Conservation (phyloP, 2,797 vertebrate species). For the Lindbergichthys nudifrons region DNA sequence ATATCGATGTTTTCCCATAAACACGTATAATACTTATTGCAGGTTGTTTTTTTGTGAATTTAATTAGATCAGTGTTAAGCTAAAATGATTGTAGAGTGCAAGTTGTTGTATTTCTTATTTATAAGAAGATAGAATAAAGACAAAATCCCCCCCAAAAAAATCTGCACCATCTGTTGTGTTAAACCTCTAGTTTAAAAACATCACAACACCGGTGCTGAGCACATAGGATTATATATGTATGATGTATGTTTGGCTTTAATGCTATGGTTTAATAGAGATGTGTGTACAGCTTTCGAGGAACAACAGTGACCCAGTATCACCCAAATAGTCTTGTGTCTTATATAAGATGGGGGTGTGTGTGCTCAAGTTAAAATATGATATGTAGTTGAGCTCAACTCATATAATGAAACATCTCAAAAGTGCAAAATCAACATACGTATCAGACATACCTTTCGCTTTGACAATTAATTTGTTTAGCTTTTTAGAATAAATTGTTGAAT, state of each 20-base stretch:
- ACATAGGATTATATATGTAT: conserved; percentile 34
- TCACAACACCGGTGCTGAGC: conserved; percentile 7
- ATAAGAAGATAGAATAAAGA: conserved; percentile 1
- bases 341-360: not conserved
- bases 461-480: too few species aligned
- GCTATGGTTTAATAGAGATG: conserved; percentile 4
- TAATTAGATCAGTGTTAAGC: not conserved
- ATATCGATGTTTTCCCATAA: not conserved
- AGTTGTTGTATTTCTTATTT: conserved; percentile 1
- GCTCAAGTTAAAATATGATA: too few species aligned
- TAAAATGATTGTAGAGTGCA: not conserved
- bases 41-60: not conserved
- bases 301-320: conserved; percentile 4
- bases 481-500: not conserved
- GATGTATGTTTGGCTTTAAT: conserved; percentile 14
- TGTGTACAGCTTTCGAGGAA: not conserved
- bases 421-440: too few species aligned
- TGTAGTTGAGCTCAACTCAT: too few species aligned
- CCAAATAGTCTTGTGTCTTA: not conserved
- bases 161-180: conserved; percentile 28
- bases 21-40: not conserved
- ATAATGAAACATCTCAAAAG: too few species aligned
- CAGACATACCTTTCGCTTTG: not conserved
- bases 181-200: conserved; percentile 35
- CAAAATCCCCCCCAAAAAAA: conserved; percentile 5